These are phyloP conservation scores for Bryconaethiops microstoma DNA, from an alignment of 2,797 vertebrate species.

Conservation along the genomic window DNA sequence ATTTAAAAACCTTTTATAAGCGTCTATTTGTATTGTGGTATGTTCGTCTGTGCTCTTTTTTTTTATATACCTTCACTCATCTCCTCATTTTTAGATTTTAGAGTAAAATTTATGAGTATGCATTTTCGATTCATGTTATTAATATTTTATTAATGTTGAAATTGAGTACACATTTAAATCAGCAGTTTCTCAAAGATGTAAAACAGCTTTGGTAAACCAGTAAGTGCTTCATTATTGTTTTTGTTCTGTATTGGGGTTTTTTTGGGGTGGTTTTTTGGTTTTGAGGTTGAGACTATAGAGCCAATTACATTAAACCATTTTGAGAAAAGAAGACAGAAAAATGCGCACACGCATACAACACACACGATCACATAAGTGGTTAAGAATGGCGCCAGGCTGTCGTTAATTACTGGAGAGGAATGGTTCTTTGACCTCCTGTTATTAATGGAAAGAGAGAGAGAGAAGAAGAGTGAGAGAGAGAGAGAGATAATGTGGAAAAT, in stretches of 20 bases:
- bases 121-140: too few species aligned
- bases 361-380: slow-evolving; percentile 36
- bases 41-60: too few species aligned
- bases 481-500: slow-evolving; percentile 45
- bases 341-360: background rate
- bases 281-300: background rate
- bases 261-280: background rate
- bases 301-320: background rate
- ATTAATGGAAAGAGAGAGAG: slow-evolving; percentile 51
- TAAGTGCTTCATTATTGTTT: background rate
- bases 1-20: too few species aligned
- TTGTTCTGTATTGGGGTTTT: background rate
- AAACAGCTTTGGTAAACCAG: background rate
- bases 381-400: slow-evolving; percentile 48
- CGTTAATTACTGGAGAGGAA: slow-evolving; percentile 56
- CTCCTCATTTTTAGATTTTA: too few species aligned
- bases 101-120: too few species aligned
- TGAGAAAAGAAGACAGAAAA: background rate
- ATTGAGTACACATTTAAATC: background rate
- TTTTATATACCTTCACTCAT: too few species aligned
- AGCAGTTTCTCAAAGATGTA: background rate
- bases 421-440: slow-evolving; percentile 52
- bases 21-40: too few species aligned
- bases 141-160: background rate
- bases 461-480: background rate